Percentiles rank a stretch among this genome's conserved stretches.
Evolutionary conservation across 2,888 invertebrate species (phyloP).

Genomic region (Hemaris fuciformis): DNA sequence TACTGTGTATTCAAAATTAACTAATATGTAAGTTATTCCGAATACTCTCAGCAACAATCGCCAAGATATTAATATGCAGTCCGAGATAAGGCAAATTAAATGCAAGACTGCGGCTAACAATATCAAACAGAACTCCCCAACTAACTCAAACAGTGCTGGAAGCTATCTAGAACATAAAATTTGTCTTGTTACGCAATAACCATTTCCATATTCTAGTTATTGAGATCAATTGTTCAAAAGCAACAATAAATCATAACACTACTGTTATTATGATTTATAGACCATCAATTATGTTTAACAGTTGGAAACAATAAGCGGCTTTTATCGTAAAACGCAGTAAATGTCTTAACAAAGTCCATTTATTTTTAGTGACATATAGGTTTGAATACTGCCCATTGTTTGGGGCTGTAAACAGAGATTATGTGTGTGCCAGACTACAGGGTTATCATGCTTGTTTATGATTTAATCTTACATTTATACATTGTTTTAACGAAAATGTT

Average conservation of each 20-base stretch:
- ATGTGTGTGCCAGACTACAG: slow-evolving; percentile 42
- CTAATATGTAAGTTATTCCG: not conserved
- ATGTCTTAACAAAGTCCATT: slow-evolving; percentile 47
- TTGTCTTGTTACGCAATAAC: slow-evolving; percentile 16
- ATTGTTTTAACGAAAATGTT: too few relatives aligned
- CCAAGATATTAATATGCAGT: not conserved
- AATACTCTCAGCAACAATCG: not conserved
- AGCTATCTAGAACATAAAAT: slow-evolving; percentile 19
- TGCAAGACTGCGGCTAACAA: not conserved
- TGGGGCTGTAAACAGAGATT: slow-evolving; percentile 43
- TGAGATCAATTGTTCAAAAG: slow-evolving; percentile 17
- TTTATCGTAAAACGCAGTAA: slow-evolving; percentile 35
- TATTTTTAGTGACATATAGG: slow-evolving; percentile 65
- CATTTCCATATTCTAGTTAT: not conserved
- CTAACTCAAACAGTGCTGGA: not conserved
- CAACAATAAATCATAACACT: slow-evolving; percentile 25
- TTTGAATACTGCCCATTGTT: slow-evolving; percentile 62
- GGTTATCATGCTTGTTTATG: slow-evolving; percentile 33
- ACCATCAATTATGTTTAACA: slow-evolving; percentile 33
- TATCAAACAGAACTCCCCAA: not conserved
- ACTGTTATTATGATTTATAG: slow-evolving; percentile 27
- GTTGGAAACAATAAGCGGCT: slow-evolving; percentile 32
- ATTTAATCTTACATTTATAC: too few relatives aligned
- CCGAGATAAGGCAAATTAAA: not conserved
- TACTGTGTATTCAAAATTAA: too few relatives aligned